Conservation (phyloP, 2,113 vertebrate species). For the Triplophysa rosa region DNA sequence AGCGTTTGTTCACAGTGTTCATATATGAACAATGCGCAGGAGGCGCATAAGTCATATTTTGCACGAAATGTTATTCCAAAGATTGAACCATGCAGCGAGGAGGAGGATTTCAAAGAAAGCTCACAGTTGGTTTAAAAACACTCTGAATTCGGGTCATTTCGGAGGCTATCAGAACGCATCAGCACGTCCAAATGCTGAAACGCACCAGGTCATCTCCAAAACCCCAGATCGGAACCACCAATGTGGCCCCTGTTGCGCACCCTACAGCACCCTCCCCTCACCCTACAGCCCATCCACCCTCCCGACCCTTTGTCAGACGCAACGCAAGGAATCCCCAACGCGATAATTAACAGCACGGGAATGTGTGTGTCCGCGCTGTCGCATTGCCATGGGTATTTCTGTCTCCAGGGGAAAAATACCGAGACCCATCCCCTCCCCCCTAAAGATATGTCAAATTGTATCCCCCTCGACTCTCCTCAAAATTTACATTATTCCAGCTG, state of each 20-base stretch:
- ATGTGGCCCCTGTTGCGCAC: slow-evolving; percentile 12
- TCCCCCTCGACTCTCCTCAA: neutral
- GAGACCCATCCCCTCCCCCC: slow-evolving; percentile 18
- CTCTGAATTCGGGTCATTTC: slow-evolving; percentile 5
- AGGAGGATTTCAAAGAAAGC: neutral
- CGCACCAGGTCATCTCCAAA: slow-evolving; percentile 1
- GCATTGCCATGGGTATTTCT: slow-evolving; percentile 69
- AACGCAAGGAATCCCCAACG: slow-evolving; percentile 66
- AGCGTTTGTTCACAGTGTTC: neutral
- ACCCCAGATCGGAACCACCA: slow-evolving; percentile 7
- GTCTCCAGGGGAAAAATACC: slow-evolving; percentile 51
- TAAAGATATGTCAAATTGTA: neutral
- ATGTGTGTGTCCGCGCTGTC: slow-evolving; percentile 67
- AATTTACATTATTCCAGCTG: slow-evolving; percentile 21
- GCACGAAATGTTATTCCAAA: neutral
- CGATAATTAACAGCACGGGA: slow-evolving; percentile 64
- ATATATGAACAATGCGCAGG: neutral
- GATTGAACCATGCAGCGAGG: neutral
- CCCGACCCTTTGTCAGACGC: slow-evolving; percentile 18
- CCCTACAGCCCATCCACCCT: neutral
- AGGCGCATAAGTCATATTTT: slow-evolving; percentile 20
- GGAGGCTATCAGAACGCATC: neutral
- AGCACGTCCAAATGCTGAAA: neutral
- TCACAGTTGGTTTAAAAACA: slow-evolving; percentile 5
- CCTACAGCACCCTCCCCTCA: too few relatives aligned